Percentiles rank a stretch among this genome's conserved stretches.
These are phyloP conservation scores for Scyliorhinus canicula DNA, from an alignment of 2,797 vertebrate species.

Conservation along the genomic window DNA sequence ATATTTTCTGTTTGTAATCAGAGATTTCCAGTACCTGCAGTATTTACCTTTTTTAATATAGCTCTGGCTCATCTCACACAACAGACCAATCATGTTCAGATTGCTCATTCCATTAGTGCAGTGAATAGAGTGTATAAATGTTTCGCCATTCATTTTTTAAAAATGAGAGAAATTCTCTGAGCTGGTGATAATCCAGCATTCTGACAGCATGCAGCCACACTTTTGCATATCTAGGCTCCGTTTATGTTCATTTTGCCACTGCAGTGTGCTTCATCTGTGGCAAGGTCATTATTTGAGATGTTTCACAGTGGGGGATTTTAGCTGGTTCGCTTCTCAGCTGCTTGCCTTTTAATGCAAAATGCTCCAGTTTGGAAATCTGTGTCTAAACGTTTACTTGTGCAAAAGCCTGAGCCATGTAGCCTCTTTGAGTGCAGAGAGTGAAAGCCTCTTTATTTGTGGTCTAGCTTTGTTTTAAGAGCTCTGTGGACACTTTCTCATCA, in stretches of 20 bases:
- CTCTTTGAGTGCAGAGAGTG: neutral
- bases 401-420: too few species aligned
- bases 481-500: too few species aligned
- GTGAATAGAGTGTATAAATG: neutral
- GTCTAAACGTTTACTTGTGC: neutral
- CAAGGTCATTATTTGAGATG: slow-evolving; percentile 14
- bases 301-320: slow-evolving; percentile 20
- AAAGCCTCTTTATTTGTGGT: too few species aligned
- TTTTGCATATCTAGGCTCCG: neutral
- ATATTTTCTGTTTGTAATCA: neutral
- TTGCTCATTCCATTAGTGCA: neutral
- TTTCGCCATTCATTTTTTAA: neutral
- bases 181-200: neutral
- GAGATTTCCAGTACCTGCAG: neutral
- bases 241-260: neutral
- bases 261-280: neutral
- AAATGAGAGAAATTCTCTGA: neutral
- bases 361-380: neutral
- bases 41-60: neutral
- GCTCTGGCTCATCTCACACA: neutral
- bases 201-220: neutral
- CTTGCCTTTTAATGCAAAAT: neutral
- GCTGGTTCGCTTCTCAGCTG: neutral
- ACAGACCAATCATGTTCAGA: neutral
- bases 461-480: neutral